Conservation (phyloP, 1,140 invertebrate genomes). For the Drosophila erecta region DNA sequence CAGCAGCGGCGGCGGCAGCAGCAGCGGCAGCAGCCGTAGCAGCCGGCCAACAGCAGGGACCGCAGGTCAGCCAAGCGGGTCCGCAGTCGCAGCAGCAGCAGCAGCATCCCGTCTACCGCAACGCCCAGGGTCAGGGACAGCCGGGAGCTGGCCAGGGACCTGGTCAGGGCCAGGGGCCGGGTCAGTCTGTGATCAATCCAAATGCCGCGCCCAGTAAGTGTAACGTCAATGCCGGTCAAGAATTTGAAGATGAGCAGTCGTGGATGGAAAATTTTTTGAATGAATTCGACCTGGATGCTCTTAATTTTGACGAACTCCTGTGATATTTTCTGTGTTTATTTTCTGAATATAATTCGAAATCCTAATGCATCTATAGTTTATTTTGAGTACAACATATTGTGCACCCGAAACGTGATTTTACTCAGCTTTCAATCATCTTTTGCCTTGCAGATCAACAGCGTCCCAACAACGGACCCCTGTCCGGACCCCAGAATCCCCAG, state of each 20-base stretch:
- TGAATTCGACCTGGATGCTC: neutral
- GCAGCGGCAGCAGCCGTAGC: constrained; percentile 76
- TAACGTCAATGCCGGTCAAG: constrained; percentile 39
- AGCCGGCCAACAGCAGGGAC: constrained; percentile 66
- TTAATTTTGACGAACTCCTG: neutral
- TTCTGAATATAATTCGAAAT: neutral
- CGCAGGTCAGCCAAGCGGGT: constrained; percentile 43
- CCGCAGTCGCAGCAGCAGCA: constrained; percentile 61
- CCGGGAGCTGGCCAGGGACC: constrained; percentile 52
- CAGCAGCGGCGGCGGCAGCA: constrained; percentile 58
- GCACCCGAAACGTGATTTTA: neutral
- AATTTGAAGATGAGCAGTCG: neutral
- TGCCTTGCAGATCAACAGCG: constrained; percentile 70
- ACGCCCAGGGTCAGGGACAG: constrained; percentile 55
- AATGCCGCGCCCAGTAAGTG: constrained; percentile 75
- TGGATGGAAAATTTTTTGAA: neutral
- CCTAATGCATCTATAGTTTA: neutral
- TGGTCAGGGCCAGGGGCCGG: constrained; percentile 40
- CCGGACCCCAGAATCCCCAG: constrained; percentile 43
- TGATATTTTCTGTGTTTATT: neutral
- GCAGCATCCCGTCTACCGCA: constrained; percentile 60
- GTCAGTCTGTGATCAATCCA: constrained; percentile 51
- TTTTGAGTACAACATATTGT: no score
- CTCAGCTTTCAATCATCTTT: neutral
- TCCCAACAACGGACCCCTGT: constrained; percentile 62